These are phyloP conservation scores for Ochotona curzoniae DNA, from an alignment of 2,113 vertebrate genomes.

Conservation along the genomic window DNA sequence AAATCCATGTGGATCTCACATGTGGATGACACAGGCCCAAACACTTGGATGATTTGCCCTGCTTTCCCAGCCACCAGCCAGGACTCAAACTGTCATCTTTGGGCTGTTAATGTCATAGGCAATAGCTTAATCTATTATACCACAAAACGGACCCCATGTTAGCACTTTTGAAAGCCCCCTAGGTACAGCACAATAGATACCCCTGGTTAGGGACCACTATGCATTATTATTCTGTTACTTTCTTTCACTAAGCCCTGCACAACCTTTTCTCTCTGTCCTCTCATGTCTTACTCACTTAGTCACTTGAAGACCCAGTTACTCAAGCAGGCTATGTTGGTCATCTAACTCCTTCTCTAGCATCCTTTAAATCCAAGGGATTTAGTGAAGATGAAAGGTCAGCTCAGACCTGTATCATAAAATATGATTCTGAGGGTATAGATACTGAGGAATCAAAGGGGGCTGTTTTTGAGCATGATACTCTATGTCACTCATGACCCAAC, in stretches of 20 bases:
- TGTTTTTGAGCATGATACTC: neutral
- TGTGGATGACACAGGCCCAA: too few relatives aligned
- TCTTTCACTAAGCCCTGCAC: neutral
- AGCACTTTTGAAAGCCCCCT: neutral
- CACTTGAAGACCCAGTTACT: conserved; percentile 5
- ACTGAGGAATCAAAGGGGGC: neutral
- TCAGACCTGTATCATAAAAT: neutral
- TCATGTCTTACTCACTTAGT: neutral
- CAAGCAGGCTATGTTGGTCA: neutral
- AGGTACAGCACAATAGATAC: neutral
- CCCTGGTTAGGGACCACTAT: neutral
- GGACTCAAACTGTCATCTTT: too few relatives aligned
- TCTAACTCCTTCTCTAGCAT: neutral
- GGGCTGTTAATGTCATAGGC: too few relatives aligned
- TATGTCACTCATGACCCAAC: neutral
- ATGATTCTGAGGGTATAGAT: neutral
- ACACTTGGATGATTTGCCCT: too few relatives aligned
- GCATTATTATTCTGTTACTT: neutral
- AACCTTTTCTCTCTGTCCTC: neutral
- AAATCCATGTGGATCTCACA: too few relatives aligned
- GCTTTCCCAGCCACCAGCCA: too few relatives aligned
- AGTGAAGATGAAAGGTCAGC: neutral
- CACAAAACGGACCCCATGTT: neutral
- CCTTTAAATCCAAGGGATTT: conserved; percentile 13
- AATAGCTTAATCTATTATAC: too few relatives aligned